phyloP scores from a whole-genome alignment of 2,113 vertebrate genomes.

The Nothocercus nigrocapillus region DNA sequence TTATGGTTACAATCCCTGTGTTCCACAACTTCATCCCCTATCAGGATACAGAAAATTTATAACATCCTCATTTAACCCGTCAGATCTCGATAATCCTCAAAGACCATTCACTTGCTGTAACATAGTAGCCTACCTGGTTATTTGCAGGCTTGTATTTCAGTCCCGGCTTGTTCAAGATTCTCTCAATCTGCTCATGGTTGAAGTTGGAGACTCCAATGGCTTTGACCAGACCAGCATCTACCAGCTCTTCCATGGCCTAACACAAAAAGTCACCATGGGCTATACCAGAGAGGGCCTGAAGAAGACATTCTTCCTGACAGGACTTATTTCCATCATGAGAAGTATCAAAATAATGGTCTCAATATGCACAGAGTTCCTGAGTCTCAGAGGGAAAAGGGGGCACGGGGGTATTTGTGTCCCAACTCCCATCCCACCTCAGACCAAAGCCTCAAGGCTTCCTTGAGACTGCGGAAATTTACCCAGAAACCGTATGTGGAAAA shows the following conservation, averaged over 20 bases:
- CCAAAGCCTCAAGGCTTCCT: background rate
- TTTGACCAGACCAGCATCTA: constrained; percentile 88
- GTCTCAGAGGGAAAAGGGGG: background rate
- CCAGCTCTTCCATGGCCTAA: constrained; percentile 90
- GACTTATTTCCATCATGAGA: background rate
- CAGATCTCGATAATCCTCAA: background rate
- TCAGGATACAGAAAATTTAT: background rate
- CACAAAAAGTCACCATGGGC: background rate
- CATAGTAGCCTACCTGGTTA: constrained; percentile 80
- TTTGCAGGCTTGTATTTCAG: constrained; percentile 86
- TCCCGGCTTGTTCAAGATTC: constrained; percentile 85
- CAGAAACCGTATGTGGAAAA: background rate
- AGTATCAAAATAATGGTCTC: background rate
- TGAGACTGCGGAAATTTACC: background rate
- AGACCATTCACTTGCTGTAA: background rate
- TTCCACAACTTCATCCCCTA: background rate
- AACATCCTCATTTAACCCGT: background rate
- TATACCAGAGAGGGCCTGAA: background rate
- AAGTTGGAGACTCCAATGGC: constrained; percentile 92
- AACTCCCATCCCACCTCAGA: background rate
- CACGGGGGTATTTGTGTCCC: background rate
- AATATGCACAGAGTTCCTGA: background rate
- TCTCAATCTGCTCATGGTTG: constrained; percentile 84
- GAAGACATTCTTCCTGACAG: background rate
- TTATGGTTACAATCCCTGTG: background rate